These are phyloP conservation scores for Tyto alba DNA, from an alignment of 2,113 vertebrate genomes.

Conservation along the genomic window DNA sequence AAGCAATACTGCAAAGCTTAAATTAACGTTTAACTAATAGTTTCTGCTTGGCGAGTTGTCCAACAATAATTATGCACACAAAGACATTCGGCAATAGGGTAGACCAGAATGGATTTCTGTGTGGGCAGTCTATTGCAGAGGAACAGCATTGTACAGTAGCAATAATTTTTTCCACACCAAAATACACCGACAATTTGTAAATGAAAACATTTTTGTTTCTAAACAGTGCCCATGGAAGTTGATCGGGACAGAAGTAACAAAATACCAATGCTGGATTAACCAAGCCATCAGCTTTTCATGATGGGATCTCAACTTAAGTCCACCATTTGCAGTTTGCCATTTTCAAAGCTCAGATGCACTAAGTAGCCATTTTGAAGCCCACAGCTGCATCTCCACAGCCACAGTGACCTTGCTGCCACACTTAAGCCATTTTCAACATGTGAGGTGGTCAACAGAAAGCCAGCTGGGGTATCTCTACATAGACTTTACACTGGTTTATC, in stretches of 20 bases:
- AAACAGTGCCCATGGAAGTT: neutral
- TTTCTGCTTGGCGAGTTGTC: neutral
- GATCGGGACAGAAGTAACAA: neutral
- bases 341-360: conserved; percentile 51
- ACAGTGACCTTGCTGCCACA: neutral
- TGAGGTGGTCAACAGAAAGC: neutral
- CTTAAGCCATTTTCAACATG: neutral
- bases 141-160: neutral
- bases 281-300: neutral
- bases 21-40: neutral
- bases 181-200: neutral
- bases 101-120: neutral
- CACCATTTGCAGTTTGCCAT: neutral
- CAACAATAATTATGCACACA: neutral
- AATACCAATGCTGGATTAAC: neutral
- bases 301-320: neutral
- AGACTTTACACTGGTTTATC: neutral
- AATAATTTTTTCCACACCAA: neutral
- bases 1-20: neutral
- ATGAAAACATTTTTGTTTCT: neutral
- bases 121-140: neutral
- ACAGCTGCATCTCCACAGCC: neutral
- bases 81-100: neutral
- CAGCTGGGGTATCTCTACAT: neutral
- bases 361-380: neutral